These are phyloP conservation scores for Eugnorisma glareosa DNA, from an alignment of 2,888 invertebrate species.

Conservation along the genomic window DNA sequence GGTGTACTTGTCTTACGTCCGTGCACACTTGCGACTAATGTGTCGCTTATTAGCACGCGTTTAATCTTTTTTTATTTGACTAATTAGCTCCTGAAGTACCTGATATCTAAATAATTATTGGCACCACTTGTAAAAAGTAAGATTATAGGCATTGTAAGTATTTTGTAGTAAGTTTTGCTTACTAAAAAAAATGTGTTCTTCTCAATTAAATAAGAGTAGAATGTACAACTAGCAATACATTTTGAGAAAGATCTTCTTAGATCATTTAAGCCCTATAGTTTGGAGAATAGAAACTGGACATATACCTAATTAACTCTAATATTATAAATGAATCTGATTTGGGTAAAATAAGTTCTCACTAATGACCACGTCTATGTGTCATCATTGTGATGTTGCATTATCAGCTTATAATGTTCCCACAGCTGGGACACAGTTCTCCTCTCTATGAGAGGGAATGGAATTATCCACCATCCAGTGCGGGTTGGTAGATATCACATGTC, in stretches of 20 bases:
- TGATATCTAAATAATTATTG: conserved; percentile 1
- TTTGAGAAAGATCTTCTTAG: not conserved
- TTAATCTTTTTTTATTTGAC: not conserved
- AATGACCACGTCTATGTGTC: not conserved
- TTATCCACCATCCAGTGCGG: too few species aligned
- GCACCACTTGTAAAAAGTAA: not conserved
- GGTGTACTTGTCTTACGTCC: conserved; percentile 43
- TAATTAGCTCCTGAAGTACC: not conserved
- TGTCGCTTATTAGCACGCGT: conserved; percentile 18
- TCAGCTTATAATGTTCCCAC: too few species aligned
- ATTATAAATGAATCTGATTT: not conserved
- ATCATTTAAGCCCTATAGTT: not conserved
- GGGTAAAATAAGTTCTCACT: not conserved
- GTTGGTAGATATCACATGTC: too few species aligned
- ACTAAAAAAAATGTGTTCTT: too few species aligned
- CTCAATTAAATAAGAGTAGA: not conserved
- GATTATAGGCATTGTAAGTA: not conserved
- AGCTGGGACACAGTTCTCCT: too few species aligned
- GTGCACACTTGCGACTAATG: conserved; percentile 50
- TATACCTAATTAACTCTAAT: too few species aligned
- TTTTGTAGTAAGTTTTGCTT: not conserved
- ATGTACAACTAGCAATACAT: not conserved
- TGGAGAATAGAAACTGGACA: not conserved
- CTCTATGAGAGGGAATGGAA: too few species aligned
- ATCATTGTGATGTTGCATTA: not conserved